Evolutionary conservation across 2,888 invertebrate genomes (phyloP).

Genomic region (Mimumesa dahlbomi): DNA sequence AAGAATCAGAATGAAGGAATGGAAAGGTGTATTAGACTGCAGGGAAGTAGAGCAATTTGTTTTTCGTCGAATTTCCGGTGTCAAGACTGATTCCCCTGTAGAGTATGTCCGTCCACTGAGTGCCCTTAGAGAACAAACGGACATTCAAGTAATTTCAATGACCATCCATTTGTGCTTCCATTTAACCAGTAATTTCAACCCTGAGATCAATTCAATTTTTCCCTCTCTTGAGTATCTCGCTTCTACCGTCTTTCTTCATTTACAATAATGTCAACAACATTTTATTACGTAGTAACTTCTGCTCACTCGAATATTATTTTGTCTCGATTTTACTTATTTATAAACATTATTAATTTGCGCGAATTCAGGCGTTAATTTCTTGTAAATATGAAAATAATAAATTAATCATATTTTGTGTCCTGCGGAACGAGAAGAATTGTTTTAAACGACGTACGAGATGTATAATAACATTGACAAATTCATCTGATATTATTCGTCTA

Average conservation of each 20-base stretch:
- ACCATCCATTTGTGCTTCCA: slow-evolving; percentile 71
- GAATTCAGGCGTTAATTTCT: too few relatives aligned
- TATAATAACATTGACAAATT: too few relatives aligned
- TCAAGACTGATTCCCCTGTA: slow-evolving; percentile 75
- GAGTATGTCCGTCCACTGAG: slow-evolving; percentile 54
- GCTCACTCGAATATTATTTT: too few relatives aligned
- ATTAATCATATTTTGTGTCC: too few relatives aligned
- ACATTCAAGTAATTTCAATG: slow-evolving; percentile 74
- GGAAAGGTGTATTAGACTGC: slow-evolving; percentile 14
- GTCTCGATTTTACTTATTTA: too few relatives aligned
- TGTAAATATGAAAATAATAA: too few relatives aligned
- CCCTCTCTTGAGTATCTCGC: slow-evolving; percentile 29
- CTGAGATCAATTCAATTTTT: slow-evolving; percentile 40
- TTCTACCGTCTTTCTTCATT: slow-evolving; percentile 38
- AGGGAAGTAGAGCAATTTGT: slow-evolving; percentile 63
- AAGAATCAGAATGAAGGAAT: not conserved
- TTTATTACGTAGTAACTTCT: too few relatives aligned
- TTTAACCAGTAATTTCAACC: slow-evolving; percentile 66
- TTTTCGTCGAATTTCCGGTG: slow-evolving; percentile 74
- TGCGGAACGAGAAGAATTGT: too few relatives aligned
- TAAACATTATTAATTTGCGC: too few relatives aligned
- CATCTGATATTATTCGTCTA: too few relatives aligned
- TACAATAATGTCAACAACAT: too few relatives aligned
- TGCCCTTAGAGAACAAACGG: slow-evolving; percentile 53
- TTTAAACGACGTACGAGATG: too few relatives aligned